Percentiles rank a stretch among this genome's conserved stretches.
phyloP scores from a whole-genome alignment of 2,888 invertebrate genomes.

The Trichopoda pennipes region DNA sequence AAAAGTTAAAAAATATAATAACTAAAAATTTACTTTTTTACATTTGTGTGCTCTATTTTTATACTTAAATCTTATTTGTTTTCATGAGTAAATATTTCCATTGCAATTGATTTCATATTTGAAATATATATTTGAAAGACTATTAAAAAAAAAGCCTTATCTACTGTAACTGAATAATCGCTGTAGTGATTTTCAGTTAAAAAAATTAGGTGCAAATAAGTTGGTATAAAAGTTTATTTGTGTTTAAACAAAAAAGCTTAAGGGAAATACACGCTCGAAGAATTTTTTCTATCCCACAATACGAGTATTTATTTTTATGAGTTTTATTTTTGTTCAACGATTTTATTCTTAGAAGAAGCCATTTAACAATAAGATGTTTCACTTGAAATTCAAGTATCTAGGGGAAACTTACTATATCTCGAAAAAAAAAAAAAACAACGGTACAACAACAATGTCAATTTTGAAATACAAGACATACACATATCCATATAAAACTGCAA shows the following conservation, averaged over 20 bases:
- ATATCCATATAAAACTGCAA: not conserved
- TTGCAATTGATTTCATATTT: too few relatives aligned
- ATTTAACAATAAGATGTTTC: slow-evolving; percentile 3
- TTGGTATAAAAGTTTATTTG: not conserved
- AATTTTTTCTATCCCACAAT: not conserved
- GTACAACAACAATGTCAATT: slow-evolving; percentile 1
- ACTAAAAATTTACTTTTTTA: too few relatives aligned
- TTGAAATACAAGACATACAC: not conserved
- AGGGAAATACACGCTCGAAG: not conserved
- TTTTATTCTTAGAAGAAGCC: not conserved
- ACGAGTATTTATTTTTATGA: slow-evolving; percentile 12
- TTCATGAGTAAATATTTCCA: too few relatives aligned
- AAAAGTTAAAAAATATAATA: too few relatives aligned
- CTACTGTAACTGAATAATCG: too few relatives aligned
- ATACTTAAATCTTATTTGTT: too few relatives aligned
- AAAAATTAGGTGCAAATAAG: not conserved
- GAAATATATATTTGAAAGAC: too few relatives aligned
- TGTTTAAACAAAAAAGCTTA: not conserved
- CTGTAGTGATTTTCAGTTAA: too few relatives aligned
- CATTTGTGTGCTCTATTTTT: too few relatives aligned
- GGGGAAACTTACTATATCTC: not conserved
- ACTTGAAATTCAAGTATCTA: slow-evolving; percentile 13
- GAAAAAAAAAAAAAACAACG: not conserved
- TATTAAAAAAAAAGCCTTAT: too few relatives aligned
- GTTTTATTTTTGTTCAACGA: not conserved